A percentile compares a stretch with the other conserved stretches of the same genome.
Conservation (phyloP, 2,888 invertebrate genomes). For the Caenorhabditis becei region DNA sequence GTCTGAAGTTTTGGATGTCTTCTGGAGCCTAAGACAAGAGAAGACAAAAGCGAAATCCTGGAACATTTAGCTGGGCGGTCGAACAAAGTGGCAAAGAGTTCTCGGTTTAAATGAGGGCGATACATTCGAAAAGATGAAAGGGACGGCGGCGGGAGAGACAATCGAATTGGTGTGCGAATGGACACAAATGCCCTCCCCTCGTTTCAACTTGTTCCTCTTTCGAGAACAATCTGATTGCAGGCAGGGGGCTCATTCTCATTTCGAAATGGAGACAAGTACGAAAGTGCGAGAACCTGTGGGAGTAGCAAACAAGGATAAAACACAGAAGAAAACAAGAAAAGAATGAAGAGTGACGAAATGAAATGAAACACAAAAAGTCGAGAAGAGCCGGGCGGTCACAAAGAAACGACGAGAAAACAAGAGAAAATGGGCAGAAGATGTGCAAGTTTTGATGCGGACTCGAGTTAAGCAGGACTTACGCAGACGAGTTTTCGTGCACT, state of each 20-base stretch:
- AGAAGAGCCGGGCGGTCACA: not conserved
- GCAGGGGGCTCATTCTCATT: not conserved
- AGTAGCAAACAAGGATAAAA: not conserved
- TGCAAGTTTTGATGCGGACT: conserved; percentile 15
- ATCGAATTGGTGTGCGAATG: conserved; percentile 37
- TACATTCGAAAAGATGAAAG: conserved; percentile 10
- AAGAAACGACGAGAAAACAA: not conserved
- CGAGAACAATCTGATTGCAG: conserved; percentile 15
- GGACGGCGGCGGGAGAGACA: conserved; percentile 23
- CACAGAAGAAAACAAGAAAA: not conserved
- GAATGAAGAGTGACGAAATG: not conserved
- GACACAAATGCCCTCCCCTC: conserved; percentile 6
- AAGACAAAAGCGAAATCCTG: too few relatives aligned
- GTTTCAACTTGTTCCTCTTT: conserved; percentile 15
- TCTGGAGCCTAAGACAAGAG: too few relatives aligned
- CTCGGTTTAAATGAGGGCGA: conserved; percentile 36
- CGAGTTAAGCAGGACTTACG: not conserved
- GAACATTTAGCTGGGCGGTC: too few relatives aligned
- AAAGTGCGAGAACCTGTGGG: not conserved
- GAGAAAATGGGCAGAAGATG: conserved; percentile 12
- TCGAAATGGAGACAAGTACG: too few relatives aligned
- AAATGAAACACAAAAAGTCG: conserved; percentile 7
- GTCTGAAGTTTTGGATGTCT: too few relatives aligned
- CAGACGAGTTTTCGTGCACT: too few relatives aligned
- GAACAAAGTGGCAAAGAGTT: not conserved